Percentiles rank a stretch among this genome's conserved stretches.
Evolutionary conservation across 2,888 invertebrate species (phyloP).

Genomic region (Nasonia oneida): DNA sequence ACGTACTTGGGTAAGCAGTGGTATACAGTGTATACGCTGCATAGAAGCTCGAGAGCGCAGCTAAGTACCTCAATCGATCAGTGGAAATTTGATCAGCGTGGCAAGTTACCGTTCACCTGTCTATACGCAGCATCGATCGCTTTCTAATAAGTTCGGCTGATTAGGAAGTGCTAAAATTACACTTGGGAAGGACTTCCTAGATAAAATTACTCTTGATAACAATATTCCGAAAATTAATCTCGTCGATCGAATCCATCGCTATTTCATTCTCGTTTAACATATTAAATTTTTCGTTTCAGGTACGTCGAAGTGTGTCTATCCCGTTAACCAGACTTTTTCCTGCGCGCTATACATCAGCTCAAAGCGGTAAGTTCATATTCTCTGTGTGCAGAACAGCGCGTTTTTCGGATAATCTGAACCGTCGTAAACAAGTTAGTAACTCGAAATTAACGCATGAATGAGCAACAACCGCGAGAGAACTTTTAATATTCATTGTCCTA

Average conservation of each 20-base stretch:
- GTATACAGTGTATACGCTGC: neutral
- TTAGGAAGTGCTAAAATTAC: conserved; percentile 25
- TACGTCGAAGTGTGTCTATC: neutral
- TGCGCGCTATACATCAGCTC: neutral
- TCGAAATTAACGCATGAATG: neutral
- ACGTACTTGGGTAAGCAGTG: neutral
- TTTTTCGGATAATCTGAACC: neutral
- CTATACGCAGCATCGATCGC: neutral
- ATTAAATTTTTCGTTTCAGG: neutral
- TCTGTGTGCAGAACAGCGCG: neutral
- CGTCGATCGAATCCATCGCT: neutral
- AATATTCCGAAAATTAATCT: neutral
- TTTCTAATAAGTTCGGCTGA: conserved; percentile 19
- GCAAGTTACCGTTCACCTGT: conserved; percentile 16
- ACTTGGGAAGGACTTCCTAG: neutral
- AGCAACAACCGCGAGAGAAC: neutral
- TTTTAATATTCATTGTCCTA: neutral
- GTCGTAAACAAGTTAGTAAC: neutral
- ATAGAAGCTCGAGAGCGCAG: neutral
- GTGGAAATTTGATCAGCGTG: conserved; percentile 1
- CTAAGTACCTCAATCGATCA: conserved; percentile 14
- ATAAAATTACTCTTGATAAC: neutral
- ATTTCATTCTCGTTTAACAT: neutral
- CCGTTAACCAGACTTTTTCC: neutral
- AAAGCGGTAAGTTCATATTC: neutral